Evolutionary conservation across 2,888 invertebrate genomes (phyloP), one percentile per base, ranked within the genome.

Genomic region (Drosophila anomelani): DNA sequence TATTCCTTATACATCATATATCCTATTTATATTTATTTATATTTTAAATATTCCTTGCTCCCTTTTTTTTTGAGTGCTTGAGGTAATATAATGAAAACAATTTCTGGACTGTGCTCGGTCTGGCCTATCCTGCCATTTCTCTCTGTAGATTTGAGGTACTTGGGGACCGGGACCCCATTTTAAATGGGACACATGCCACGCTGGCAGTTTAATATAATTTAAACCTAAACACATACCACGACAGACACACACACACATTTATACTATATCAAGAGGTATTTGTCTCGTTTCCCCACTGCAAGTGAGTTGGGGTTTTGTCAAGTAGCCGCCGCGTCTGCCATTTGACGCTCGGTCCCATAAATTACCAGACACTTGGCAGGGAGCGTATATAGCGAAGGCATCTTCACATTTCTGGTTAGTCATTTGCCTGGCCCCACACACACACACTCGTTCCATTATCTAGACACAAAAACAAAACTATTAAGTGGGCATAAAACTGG

Each of bases 121-220:
- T 61, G 61, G 69, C 12, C 15, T 9, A 62, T 39, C 10, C 12
- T 36, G 74, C 46, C 44, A 49, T 61, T 62, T 46, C 38, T 44
- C 61, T 55, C 38, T 64, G 66, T 71, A 59, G 67, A 77, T 72
- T 75, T 66, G 70, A 74, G 66, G 64, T 20, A 53, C 68, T 72
- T 47, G 71, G 56, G 60, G 36, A 4, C 23, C 36, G 15, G 36
- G 51, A 15, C 17, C 17, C 41, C 71, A 41, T 81, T 74, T 73
- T 80, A 78, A 76, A 82, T 76, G 83, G 86, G 85, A 78, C 86
- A 83, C 81, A 86, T 84, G 81, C 78, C 89, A 88, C 75, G 75
- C 74, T 78, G 89, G 81, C 81, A 87, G 78, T 79, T 81, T 84
- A 81, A 85, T 88, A 88, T 88, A 85, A 87, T 85, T 85, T 88